Evolutionary conservation across 2,797 vertebrate genomes (phyloP), one percentile per base, ranked within the genome.

Genomic region (Stomatorhinus walkeri): DNA sequence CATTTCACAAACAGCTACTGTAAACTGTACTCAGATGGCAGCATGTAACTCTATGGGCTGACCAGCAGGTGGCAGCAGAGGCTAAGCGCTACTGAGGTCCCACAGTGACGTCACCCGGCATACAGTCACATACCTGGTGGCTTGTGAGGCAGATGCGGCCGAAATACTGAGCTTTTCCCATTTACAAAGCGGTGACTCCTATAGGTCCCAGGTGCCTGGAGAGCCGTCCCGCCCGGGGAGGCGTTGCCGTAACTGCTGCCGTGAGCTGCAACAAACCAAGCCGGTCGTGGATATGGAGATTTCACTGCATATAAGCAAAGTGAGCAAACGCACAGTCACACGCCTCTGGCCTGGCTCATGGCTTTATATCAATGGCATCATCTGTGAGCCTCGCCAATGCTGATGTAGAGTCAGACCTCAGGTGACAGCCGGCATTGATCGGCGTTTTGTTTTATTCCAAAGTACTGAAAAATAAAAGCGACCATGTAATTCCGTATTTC

Each of bases 61-160:
- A 72, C 56, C 87, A 88, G 54, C 22, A 88, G 87, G 87, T 72
- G 64, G 87, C 87, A 88, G 87, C 59, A 72, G 43, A 76, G 87
- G 40, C 4, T 32, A 40, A 40, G 32, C 5, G 4, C n/a, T n/a
- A 5, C 28, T 87, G 14, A 24, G 54, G 28, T 8, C 12, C 46
- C 40, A 49, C 16, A n/a, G 40, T n/a, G 8, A 22, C 2, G 43
- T 9, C 43, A 12, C 84, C 8, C 8, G 16, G 32, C 5, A 61
- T 8, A 40, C 24, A 86, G 5, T 22, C 24, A 68, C 22, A 1
- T 88, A 93, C 94, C 93, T 91, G 90, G 90, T 56, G 91, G 91
- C 90, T 92, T 91, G 4, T 90, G 89, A 0, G 49, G 87, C 68
- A 81, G 68, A 54, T 1, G 22, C 0, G 72, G 87, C 72, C 72